phyloP scores from a whole-genome alignment of 2,888 invertebrate genomes.

The Dynastes hyllus region DNA sequence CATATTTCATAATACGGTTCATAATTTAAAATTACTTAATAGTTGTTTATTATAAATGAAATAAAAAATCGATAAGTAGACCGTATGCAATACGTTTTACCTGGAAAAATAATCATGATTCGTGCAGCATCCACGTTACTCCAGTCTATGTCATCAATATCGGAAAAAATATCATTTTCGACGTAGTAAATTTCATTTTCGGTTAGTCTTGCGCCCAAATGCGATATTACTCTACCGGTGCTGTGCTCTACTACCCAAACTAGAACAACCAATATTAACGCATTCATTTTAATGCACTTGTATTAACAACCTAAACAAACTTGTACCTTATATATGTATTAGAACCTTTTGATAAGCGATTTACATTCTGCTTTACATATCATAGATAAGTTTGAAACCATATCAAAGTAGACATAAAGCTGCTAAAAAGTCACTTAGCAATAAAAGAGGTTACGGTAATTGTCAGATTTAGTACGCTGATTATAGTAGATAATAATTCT shows the following conservation, averaged over 20 bases:
- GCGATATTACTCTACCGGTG: neutral
- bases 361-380: slow-evolving; percentile 38
- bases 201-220: neutral
- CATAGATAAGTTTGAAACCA: slow-evolving; percentile 38
- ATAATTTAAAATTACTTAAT: too few species aligned
- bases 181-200: slow-evolving; percentile 24
- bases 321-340: slow-evolving; percentile 38
- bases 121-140: neutral
- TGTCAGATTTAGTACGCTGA: neutral
- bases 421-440: neutral
- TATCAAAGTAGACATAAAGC: slow-evolving; percentile 23
- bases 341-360: slow-evolving; percentile 29
- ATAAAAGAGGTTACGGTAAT: neutral
- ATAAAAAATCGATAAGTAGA: too few species aligned
- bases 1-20: too few species aligned
- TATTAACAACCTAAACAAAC: slow-evolving; percentile 20
- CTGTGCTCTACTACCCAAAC: neutral
- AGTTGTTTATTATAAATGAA: too few species aligned
- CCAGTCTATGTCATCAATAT: slow-evolving; percentile 25
- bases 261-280: neutral
- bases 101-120: slow-evolving; percentile 19
- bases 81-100: neutral
- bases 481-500: neutral
- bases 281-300: slow-evolving; percentile 23
- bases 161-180: slow-evolving; percentile 22